Evolutionary conservation across 2,888 invertebrate genomes (phyloP).

Genomic region (Andrena camellia): DNA sequence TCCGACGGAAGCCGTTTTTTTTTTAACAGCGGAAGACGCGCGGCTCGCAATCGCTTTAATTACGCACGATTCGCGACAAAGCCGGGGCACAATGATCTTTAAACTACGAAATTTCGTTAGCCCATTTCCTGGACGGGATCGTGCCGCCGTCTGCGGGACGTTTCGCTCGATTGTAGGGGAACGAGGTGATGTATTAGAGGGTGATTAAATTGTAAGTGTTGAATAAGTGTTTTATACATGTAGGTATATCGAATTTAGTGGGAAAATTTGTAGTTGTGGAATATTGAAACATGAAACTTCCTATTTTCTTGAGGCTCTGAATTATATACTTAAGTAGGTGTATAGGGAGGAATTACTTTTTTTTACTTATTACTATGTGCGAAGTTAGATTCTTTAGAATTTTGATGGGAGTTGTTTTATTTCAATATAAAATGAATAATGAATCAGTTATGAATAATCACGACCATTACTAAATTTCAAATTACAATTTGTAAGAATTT

Average conservation of each 20-base stretch:
- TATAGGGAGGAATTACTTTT: too few species aligned
- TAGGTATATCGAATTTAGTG: not conserved
- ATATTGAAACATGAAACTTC: too few species aligned
- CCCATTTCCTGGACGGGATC: not conserved
- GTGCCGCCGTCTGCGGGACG: not conserved
- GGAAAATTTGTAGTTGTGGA: not conserved
- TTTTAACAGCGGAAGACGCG: conserved; percentile 21
- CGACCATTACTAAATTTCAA: too few species aligned
- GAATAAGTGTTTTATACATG: conserved; percentile 14
- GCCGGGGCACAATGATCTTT: not conserved
- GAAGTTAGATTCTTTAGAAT: too few species aligned
- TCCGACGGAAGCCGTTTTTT: conserved; percentile 26
- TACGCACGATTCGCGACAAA: conserved; percentile 18
- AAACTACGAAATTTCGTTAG: not conserved
- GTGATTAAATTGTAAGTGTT: conserved; percentile 25
- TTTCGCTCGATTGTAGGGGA: conserved; percentile 8
- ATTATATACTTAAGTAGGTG: not conserved
- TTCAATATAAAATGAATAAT: too few species aligned
- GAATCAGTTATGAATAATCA: too few species aligned
- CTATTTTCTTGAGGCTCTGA: not conserved
- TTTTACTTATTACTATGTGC: too few species aligned
- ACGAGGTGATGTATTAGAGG: conserved; percentile 5
- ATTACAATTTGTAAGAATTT: too few species aligned
- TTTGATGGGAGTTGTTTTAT: too few species aligned
- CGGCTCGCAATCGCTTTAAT: conserved; percentile 16